Evolutionary conservation across 2,113 vertebrate genomes (phyloP), one percentile per base, ranked within the genome.

Genomic region (Macaca nemestrina): DNA sequence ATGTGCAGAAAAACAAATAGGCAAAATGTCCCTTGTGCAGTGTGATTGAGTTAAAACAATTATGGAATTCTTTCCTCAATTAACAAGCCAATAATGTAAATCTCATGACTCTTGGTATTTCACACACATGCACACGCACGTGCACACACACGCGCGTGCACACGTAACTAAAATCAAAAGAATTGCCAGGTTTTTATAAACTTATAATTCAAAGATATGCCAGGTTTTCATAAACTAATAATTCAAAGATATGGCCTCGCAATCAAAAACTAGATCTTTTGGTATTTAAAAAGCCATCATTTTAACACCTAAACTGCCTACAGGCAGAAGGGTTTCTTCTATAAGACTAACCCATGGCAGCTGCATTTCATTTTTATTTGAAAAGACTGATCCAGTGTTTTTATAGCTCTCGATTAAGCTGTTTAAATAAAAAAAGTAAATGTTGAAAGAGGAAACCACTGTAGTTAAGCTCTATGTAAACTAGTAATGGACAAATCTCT

Each of bases 351-450:
- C 48, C 52, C 84, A 90, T 78, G 61, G 17, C 38, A 97, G 73
- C 68, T 93, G 25, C 32, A 92, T 97, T 98, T 97, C 93, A 97
- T 90, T 97, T 97, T 94, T 95, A 96, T 97, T 97, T 96, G 50
- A 96, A 98, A 97, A 95, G 85, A 93, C 82, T 87, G 79, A 97
- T 93, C 79, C 64, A 72, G 12, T 92, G 83, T 97, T 97, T 97
- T 98, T 94, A 92, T 81, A 98, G 75, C 88, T 96, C 85, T 97
- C 3, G 3, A 98, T 97, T 96, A 97, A 97, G 93, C 93, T 96
- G 92, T 79, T 97, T 93, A 97, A 97, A 96, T 80, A 87, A 95
- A 97, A 95, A 97, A 94, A 96, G 96, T 93, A 96, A 98, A 98
- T 97, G 95, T 94, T 97, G 93, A 96, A 96, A 97, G 84, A 93